Base-by-base conservation (phyloP, 2,113 vertebrate species). In the Corynorhinus townsendii region DNA sequence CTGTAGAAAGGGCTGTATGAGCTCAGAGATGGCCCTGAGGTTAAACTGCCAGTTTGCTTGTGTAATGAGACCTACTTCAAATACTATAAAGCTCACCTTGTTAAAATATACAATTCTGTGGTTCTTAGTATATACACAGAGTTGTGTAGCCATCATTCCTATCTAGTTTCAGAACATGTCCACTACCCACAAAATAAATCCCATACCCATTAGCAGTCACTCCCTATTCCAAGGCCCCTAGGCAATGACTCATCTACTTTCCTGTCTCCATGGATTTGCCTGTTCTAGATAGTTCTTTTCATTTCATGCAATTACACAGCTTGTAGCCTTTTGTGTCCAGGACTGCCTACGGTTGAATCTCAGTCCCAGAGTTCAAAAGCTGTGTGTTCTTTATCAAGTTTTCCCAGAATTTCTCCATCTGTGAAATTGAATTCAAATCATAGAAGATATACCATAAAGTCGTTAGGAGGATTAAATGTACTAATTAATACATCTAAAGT, bases 351-450 rank as follows among this genome's bases (percentile, higher is more conserved):
- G 28, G 75, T 43, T n/a, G n/a, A 80, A 45, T 89, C 83, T 80
- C 49, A 66, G 66, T 20, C 33, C 30, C 66, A 22, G 54, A 86
- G 22, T 20, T 62, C 75, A 28, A 80, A 92, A 28, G 28, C n/a
- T 73, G 12, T 28, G n/a, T 84, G 77, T 75, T 5, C 35, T 93
- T 83, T 43, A 30, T 54, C 17, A 11, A 40, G 49, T 66, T 62
- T 26, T 75, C 33, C 35, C 28, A 10, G 86, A 83, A 75, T 75
- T 91, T 91, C 68, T 7, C 45, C 72, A 69, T 56, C 35, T 75
- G 43, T 93, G 49, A 68, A 93, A 85, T 85, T 68, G 72, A 73
- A 81, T 82, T 77, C 83, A 85, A 82, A 68, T 69, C 73, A 75
- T 30, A 66, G 75, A 24, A 68, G 76, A 73, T 19, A 52, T 1